These are phyloP conservation scores for Blera fallax DNA, from an alignment of 2,888 invertebrate genomes.

Conservation along the genomic window DNA sequence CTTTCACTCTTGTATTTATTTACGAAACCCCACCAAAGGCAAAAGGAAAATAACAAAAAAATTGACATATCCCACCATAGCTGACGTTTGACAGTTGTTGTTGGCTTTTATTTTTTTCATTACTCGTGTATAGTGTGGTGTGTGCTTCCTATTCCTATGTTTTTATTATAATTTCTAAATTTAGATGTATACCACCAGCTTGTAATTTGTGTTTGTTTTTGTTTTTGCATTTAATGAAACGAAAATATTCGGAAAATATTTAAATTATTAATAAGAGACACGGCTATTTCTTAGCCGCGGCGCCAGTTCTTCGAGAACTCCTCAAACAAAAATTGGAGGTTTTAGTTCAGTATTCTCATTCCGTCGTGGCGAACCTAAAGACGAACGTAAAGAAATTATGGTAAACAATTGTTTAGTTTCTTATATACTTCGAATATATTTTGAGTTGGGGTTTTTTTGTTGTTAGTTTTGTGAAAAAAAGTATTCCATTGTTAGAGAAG, in stretches of 20 bases:
- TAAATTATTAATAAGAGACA: conserved; percentile 54
- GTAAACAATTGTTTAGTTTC: conserved; percentile 75
- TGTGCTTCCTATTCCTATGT: conserved; percentile 57
- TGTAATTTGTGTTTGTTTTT: conserved; percentile 44
- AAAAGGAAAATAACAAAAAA: conserved; percentile 10
- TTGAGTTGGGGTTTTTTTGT: conserved; percentile 12
- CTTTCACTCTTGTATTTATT: conserved; percentile 49
- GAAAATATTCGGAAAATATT: conserved; percentile 47
- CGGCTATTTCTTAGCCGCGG: conserved; percentile 36
- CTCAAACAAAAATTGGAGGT: conserved; percentile 77
- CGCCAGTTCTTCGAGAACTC: conserved; percentile 11
- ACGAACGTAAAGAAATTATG: conserved; percentile 78
- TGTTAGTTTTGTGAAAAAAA: background rate
- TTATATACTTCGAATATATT: too few species aligned
- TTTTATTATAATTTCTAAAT: conserved; percentile 69
- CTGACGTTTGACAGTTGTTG: conserved; percentile 35
- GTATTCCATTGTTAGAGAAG: background rate
- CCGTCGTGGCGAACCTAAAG: conserved; percentile 80
- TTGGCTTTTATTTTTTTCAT: conserved; percentile 45
- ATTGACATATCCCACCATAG: conserved; percentile 42
- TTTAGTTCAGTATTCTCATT: conserved; percentile 79
- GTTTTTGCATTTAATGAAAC: conserved; percentile 34
- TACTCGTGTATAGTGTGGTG: conserved; percentile 26
- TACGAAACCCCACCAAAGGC: conserved; percentile 37
- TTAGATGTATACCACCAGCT: conserved; percentile 53